Evolutionary conservation across 2,113 vertebrate genomes (phyloP), one percentile per base, ranked within the genome.

Genomic region (Indicator indicator): DNA sequence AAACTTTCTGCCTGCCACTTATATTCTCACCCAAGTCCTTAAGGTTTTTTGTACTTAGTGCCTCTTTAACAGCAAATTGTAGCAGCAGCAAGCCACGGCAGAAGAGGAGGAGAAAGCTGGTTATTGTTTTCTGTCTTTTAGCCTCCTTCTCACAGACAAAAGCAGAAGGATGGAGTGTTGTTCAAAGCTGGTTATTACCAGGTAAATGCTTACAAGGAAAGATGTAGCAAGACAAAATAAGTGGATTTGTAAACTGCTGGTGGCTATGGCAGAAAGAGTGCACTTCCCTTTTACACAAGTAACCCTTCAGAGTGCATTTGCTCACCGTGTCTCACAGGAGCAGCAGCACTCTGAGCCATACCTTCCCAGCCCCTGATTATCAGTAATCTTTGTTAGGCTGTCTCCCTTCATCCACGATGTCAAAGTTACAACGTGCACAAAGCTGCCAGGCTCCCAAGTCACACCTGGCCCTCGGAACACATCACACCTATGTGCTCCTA

Each of bases 401-500:
- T 96, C 96, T 95, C 88, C 91, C 88, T 86, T 92, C 91, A 97
- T 96, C 88, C 55, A 0, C 9, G 1, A 95, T 97, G 80, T 97
- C 93, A 97, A 95, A 95, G 83, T 88, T 93, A 70, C 73, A 75
- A 76, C 4, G 10, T 86, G 88, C 94, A 90, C 83, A 33, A 95
- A 95, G 67, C 90, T 97, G 96, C 96, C 95, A 97, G 96, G 93
- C 77, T 95, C 88, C 93, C 74, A 91, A 97, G 93, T 96, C 95
- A 95, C 96, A 97, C 96, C 96, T 96, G 96, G 92, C 95, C 95
- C 93, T 94, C 90, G 48, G 95, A 96, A 96, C 96, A 95, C 24
- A 86, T 97, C 96, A 97, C 94, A 97, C 96, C 96, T 97, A 73
- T 76, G 67, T 79, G 83, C 67, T 91, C 0, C 3, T 78, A 97